phyloP scores from a whole-genome alignment of 2,113 vertebrate species.

The Prunella fulvescens region DNA sequence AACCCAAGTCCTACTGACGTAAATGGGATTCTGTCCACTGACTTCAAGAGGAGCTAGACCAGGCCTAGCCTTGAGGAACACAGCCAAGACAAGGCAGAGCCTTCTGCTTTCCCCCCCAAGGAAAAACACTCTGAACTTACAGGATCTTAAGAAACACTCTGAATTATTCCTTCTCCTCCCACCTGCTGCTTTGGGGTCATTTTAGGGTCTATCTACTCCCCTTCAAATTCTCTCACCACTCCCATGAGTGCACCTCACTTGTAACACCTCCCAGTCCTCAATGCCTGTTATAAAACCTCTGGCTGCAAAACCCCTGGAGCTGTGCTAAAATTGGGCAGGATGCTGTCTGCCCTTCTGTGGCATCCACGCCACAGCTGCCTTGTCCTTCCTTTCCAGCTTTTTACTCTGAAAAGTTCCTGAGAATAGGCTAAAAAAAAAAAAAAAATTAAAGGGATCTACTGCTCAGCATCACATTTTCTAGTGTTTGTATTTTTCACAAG shows the following conservation, averaged over 20 bases:
- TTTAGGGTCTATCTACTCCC: not conserved
- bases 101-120: not conserved
- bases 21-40: slow-evolving; percentile 18
- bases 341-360: not conserved
- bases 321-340: not conserved
- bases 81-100: not conserved
- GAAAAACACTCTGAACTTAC: not conserved
- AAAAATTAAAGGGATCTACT: not conserved
- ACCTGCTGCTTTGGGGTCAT: not conserved
- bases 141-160: not conserved
- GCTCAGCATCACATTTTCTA: not conserved
- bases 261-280: not conserved
- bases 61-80: not conserved
- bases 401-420: not conserved
- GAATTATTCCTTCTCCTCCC: not conserved
- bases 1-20: slow-evolving; percentile 4
- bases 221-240: not conserved
- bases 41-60: not conserved
- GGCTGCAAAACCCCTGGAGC: not conserved
- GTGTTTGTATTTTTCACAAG: not conserved
- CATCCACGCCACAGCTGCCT: not conserved
- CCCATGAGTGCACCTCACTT: not conserved
- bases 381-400: not conserved
- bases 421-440: not conserved
- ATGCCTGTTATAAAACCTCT: not conserved